A percentile compares a stretch with the other conserved stretches of the same genome.
Evolutionary conservation across 2,113 vertebrate genomes (phyloP).

Genomic region (Ifrita kowaldi): DNA sequence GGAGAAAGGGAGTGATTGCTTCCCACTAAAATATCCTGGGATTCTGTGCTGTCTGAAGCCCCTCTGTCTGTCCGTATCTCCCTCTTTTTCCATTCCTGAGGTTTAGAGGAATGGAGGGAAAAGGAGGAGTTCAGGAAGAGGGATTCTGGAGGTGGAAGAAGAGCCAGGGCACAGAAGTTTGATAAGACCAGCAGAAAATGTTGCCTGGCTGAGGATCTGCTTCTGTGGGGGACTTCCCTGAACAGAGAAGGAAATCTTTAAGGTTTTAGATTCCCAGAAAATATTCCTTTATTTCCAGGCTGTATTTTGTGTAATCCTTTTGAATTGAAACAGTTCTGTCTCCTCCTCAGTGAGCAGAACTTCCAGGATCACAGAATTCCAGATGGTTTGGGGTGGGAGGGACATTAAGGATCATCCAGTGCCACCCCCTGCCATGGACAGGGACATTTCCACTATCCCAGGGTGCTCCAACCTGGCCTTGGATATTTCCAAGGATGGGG

Average conservation of each 20-base stretch:
- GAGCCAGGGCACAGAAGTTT: not conserved
- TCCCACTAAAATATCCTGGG: not conserved
- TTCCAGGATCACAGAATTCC: not conserved
- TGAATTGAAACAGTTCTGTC: not conserved
- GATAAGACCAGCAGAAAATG: not conserved
- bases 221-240: not conserved
- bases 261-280: not conserved
- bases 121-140: not conserved
- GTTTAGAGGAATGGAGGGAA: not conserved
- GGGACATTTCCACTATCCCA: not conserved
- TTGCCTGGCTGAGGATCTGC: not conserved
- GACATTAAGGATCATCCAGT: not conserved
- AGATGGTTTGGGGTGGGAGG: not conserved
- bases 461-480: too few relatives aligned
- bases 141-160: not conserved
- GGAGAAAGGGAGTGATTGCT: not conserved
- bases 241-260: not conserved
- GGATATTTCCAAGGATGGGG: too few relatives aligned
- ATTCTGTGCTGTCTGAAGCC: not conserved
- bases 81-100: not conserved
- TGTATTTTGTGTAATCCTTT: not conserved
- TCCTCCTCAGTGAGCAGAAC: not conserved
- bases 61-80: not conserved
- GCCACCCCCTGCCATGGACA: not conserved
- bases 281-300: not conserved